These are phyloP conservation scores for Drosophila kanapiae DNA, from an alignment of 1,140 invertebrate genomes.

Conservation along the genomic window DNA sequence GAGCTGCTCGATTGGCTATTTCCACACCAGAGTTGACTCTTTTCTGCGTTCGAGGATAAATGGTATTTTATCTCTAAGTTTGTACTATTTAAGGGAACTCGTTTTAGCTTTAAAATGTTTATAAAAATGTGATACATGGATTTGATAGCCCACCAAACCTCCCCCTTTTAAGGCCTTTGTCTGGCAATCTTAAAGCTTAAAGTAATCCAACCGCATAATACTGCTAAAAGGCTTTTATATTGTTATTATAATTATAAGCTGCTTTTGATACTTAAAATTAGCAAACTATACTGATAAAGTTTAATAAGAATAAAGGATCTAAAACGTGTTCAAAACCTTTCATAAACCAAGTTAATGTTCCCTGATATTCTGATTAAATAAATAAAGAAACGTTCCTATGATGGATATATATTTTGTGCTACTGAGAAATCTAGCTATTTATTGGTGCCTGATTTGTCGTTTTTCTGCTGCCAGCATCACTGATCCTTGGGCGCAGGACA, in stretches of 20 bases:
- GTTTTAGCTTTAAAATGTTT: not conserved
- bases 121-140: not conserved
- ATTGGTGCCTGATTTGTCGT: too few species aligned
- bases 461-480: constrained; percentile 17
- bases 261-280: not conserved
- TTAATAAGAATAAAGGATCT: too few species aligned
- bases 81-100: not conserved
- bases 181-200: not conserved
- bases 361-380: not conserved
- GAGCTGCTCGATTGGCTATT: constrained; percentile 14
- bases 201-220: constrained; percentile 10
- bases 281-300: not conserved
- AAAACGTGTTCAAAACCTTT: not conserved
- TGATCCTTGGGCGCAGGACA: constrained; percentile 53
- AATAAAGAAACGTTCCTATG: not conserved
- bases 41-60: too few species aligned
- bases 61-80: not conserved
- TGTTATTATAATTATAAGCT: not conserved
- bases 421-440: constrained; percentile 9
- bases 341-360: not conserved
- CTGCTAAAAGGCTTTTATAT: not conserved
- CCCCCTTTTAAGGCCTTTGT: not conserved
- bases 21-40: not conserved
- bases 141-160: not conserved
- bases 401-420: not conserved